Evolutionary conservation across 2,888 invertebrate species (phyloP), one percentile per base, ranked within the genome.

Genomic region (Nymphalis c-album): DNA sequence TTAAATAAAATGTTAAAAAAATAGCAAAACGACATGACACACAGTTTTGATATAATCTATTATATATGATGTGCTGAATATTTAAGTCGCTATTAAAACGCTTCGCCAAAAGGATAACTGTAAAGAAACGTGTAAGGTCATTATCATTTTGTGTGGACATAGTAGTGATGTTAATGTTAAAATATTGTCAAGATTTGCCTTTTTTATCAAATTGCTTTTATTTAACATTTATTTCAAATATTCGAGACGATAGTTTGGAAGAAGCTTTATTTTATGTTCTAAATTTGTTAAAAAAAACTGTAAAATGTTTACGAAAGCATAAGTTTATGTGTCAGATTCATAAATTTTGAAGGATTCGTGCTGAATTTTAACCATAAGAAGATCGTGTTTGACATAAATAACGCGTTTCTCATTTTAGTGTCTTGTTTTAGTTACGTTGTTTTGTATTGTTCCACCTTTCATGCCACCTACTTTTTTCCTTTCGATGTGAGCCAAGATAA

Each of bases 91-190:
- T 81, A 84, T 85, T 84, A 83, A 82, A 81, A 80, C 77, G 77
- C 76, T 79, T 76, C 75, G 77, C 79, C 77, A 72, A 75, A 81
- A 80, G 74, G 67, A 77, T 88, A 89, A 88, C 89, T 84, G 89
- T 90, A 84, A 76, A 55, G 59, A 85, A 81, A 80, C 85, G 70
- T 80, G 85, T 85, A 84, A 80, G 79, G 80, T 78, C 79, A 81
- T 78, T 78, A 61, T 46, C 66, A 78, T 79, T 77, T 79, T 71
- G 74, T 70, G 68, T 77, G 77, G 78, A 81, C 80, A 80, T 77
- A 79, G 20, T 80, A 80, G 78, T 77, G 73, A 69, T 74, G 74
- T 68, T 73, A 73, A 73, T 76, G 74, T 73, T 72, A 75, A 75
- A 76, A 76, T 64, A 63, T 69, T 60, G 35, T 61, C 50, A 35